phyloP scores from a whole-genome alignment of 2,888 invertebrate genomes.

The Barypeithes pellucidus region DNA sequence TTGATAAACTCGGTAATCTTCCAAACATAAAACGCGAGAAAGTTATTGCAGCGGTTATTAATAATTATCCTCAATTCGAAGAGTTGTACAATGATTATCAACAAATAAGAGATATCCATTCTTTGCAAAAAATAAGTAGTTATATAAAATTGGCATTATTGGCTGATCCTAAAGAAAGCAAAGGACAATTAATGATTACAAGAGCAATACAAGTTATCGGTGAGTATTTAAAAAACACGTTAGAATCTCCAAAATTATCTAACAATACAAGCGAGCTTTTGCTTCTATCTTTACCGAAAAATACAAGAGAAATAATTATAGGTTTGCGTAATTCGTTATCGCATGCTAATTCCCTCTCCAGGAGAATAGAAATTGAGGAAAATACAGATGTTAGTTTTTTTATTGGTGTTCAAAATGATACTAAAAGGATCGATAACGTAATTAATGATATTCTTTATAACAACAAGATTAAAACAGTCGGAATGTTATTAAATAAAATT shows the following conservation, averaged over 20 bases:
- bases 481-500: background rate
- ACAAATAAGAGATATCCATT: constrained; percentile 18
- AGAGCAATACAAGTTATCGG: constrained; percentile 26
- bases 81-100: constrained; percentile 21
- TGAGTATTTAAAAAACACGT: constrained; percentile 31
- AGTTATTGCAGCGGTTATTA: background rate
- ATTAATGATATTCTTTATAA: constrained; percentile 13
- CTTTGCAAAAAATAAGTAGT: constrained; percentile 22
- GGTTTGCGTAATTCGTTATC: constrained; percentile 28
- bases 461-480: constrained; percentile 7
- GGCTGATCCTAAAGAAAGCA: constrained; percentile 4
- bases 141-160: constrained; percentile 21
- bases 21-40: no score
- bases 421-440: constrained; percentile 11
- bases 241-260: constrained; percentile 33
- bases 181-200: constrained; percentile 15
- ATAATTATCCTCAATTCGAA: constrained; percentile 15
- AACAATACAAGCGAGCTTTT: background rate
- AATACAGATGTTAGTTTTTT: background rate
- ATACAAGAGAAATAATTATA: constrained; percentile 10
- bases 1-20: background rate
- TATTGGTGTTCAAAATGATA: constrained; percentile 18
- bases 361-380: constrained; percentile 22
- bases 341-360: constrained; percentile 14
- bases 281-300: background rate